phyloP scores from a whole-genome alignment of 1,140 invertebrate species.

The Apis mellifera region DNA sequence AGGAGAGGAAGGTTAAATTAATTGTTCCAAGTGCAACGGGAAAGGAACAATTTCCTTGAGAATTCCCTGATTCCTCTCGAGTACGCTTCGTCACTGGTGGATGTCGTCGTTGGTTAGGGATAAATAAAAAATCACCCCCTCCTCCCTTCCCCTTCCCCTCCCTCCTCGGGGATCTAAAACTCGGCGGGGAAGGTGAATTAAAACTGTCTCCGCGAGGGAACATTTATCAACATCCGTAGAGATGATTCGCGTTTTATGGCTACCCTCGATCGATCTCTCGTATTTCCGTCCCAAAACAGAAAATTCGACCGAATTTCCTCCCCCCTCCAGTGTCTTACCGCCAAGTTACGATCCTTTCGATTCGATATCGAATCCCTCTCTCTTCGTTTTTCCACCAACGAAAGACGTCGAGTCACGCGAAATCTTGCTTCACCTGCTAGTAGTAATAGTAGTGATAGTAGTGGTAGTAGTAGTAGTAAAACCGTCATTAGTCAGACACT shows the following conservation, averaged over 20 bases:
- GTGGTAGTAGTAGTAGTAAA: slow-evolving; percentile 9
- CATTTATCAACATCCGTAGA: slow-evolving; percentile 12
- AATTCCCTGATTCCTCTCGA: slow-evolving; percentile 18
- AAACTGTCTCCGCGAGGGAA: not conserved
- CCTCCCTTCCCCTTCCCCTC: not conserved
- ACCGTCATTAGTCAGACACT: slow-evolving; percentile 4
- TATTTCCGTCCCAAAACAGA: not conserved
- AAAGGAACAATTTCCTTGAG: not conserved
- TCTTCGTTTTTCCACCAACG: not conserved
- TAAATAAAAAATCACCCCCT: slow-evolving; percentile 22
- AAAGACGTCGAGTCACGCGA: not conserved
- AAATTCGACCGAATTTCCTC: not conserved
- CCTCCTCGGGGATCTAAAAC: not conserved
- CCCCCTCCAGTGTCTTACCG: not conserved
- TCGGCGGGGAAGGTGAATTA: slow-evolving; percentile 8
- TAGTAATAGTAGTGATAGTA: slow-evolving; percentile 8
- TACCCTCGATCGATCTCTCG: not conserved
- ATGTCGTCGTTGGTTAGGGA: slow-evolving; percentile 13
- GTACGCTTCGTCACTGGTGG: slow-evolving; percentile 7
- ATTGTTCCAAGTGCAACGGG: slow-evolving; percentile 11
- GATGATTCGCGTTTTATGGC: slow-evolving; percentile 12
- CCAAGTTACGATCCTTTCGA: not conserved
- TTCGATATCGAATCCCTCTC: not conserved
- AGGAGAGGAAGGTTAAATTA: not conserved
- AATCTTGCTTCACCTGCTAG: not conserved